A percentile compares a stretch with the other conserved stretches of the same genome.
Conservation (phyloP, 2,888 invertebrate species). For the Ophonus ardosiacus region DNA sequence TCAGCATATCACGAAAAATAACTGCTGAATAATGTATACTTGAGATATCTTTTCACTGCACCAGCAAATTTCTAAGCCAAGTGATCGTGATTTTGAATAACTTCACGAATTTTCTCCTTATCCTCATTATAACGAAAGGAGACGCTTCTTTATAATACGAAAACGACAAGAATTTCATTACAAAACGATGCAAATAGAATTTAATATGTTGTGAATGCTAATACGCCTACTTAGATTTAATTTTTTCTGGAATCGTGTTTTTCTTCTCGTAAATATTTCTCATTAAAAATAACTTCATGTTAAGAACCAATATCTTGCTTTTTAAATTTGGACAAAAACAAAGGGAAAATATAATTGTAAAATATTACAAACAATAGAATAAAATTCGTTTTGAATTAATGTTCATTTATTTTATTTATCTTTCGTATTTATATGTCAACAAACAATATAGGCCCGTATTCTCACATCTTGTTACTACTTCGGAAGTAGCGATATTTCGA, state of each 20-base stretch:
- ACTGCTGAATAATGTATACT: constrained; percentile 41
- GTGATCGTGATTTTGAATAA: constrained; percentile 34
- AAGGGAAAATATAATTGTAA: not conserved
- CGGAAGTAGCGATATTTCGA: no score
- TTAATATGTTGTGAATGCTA: not conserved
- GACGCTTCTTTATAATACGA: not conserved
- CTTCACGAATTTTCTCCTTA: not conserved
- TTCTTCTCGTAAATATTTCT: not conserved
- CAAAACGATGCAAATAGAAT: not conserved
- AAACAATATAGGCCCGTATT: no score
- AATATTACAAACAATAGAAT: not conserved
- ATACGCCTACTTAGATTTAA: not conserved
- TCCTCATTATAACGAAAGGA: constrained; percentile 17
- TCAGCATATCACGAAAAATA: constrained; percentile 36
- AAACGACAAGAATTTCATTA: constrained; percentile 10
- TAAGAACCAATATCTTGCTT: not conserved
- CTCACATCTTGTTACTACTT: no score
- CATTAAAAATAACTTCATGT: not conserved
- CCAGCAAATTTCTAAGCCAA: constrained; percentile 11
- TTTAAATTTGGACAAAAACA: not conserved
- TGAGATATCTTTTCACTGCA: constrained; percentile 27
- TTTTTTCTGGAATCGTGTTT: not conserved
- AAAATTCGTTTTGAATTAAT: not conserved
- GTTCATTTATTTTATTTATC: not conserved
- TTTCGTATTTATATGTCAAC: not conserved